Base-by-base conservation (phyloP, 2,888 invertebrate species). In the Lasioglossum pauxillum region DNA sequence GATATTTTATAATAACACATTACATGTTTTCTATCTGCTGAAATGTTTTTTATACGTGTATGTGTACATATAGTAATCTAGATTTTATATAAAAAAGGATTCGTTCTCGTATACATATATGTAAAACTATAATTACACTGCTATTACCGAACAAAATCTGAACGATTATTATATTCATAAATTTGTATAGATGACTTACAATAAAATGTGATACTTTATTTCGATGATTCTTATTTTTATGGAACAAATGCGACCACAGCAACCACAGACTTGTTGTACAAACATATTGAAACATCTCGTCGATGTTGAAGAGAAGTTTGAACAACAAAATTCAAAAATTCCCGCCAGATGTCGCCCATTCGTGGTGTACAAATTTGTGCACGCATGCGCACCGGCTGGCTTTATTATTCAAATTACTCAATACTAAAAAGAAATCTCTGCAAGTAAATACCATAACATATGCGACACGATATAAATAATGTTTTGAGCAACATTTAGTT, bases 141-240 rank as follows among this genome's bases (percentile, higher is more conserved):
- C 60, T 60, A 31, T 27, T 57, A 78, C 19, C 1, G 57, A 71
- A 27, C 53, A 27, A 7, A 16, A 64, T 71, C 4, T n/a, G 49
- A 69, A 35, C 74, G 38, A 49, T 77, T 16, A 8, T 76, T 81
- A 57, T 75, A 60, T 64, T 60, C 75, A n/a, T 78, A 75, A 71
- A 4, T 27, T 12, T 57, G 71, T 74, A 76, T 35, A 53, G 4
- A 72, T 27, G 38, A 75, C 75, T 78, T 78, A 41, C 72, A 80
- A 80, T 84, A 85, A 85, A 85, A 77, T 84, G 77, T 80, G 85
- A 80, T 80, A 85, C 74, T 73, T 75, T 1, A 72, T 49, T 64
- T 49, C 23, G 19, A 60, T 12, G 27, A 41, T 69, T 53, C 2
- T 35, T 23, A 8, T 23, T 14, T 19, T 7, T 8, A 10, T 12